Conservation (phyloP, 2,888 invertebrate species). For the Lypha dubia region DNA sequence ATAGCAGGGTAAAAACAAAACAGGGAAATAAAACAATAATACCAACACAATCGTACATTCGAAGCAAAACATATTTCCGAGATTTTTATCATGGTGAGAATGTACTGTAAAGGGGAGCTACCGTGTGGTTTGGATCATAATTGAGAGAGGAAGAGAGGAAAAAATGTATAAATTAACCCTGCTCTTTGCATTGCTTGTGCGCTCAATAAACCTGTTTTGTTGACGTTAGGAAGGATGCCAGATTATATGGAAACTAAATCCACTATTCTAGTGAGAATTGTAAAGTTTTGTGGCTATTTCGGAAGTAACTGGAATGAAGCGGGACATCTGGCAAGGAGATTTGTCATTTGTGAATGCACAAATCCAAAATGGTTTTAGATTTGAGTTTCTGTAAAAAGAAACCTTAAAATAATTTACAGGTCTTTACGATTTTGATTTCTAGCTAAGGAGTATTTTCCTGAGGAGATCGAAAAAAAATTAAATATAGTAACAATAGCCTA, state of each 20-base stretch:
- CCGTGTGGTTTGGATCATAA: neutral
- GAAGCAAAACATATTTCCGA: constrained; percentile 24
- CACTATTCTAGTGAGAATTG: too few relatives aligned
- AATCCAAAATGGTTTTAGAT: too few relatives aligned
- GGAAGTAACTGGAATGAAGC: too few relatives aligned
- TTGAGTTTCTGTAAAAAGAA: too few relatives aligned
- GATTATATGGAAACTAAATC: neutral
- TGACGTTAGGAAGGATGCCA: constrained; percentile 1
- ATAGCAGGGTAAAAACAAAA: constrained; percentile 66
- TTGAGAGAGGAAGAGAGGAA: neutral
- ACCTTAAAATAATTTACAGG: too few relatives aligned
- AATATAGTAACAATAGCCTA: too few relatives aligned
- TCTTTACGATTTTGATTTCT: too few relatives aligned
- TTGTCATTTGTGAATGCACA: too few relatives aligned
- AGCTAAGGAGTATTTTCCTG: too few relatives aligned
- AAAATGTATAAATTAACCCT: neutral
- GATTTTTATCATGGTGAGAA: constrained; percentile 46
- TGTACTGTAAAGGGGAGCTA: neutral
- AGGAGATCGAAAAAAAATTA: too few relatives aligned
- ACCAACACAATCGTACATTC: constrained; percentile 25
- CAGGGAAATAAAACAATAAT: constrained; percentile 45
- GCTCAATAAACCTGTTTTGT: constrained; percentile 60
- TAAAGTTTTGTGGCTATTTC: too few relatives aligned
- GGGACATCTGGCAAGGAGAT: too few relatives aligned
- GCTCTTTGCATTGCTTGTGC: constrained; percentile 30